Percentiles rank a stretch among this genome's conserved stretches.
These are phyloP conservation scores for Mohoua ochrocephala DNA, from an alignment of 2,113 vertebrate genomes.

Conservation along the genomic window DNA sequence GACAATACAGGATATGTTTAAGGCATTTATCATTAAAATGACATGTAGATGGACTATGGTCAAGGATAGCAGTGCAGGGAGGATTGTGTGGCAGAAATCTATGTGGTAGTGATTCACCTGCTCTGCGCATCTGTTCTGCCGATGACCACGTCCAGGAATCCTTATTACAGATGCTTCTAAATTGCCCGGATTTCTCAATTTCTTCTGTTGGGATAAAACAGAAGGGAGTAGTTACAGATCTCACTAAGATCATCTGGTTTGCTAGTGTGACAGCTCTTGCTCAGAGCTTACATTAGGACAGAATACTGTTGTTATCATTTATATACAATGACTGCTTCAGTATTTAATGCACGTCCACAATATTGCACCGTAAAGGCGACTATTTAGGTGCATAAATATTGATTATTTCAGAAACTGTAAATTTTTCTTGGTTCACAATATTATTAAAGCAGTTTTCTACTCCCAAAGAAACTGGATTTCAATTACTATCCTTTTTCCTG, in stretches of 20 bases:
- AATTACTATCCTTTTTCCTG: background rate
- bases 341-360: background rate
- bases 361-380: background rate
- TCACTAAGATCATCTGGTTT: background rate
- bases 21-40: background rate
- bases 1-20: background rate
- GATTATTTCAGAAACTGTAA: background rate
- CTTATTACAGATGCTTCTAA: background rate
- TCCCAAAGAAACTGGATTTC: background rate
- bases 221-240: background rate
- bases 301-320: background rate
- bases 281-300: too few relatives aligned
- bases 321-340: background rate
- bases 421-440: background rate
- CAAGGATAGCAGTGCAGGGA: background rate
- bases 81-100: background rate
- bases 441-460: background rate
- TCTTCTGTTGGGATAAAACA: background rate
- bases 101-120: background rate
- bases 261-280: background rate
- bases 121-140: background rate
- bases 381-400: background rate
- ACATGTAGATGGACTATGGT: background rate
- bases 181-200: background rate
- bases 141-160: fast-evolving